Percentiles rank a stretch among this genome's conserved stretches.
phyloP scores from a whole-genome alignment of 2,888 invertebrate genomes.

The Apodemia zela region DNA sequence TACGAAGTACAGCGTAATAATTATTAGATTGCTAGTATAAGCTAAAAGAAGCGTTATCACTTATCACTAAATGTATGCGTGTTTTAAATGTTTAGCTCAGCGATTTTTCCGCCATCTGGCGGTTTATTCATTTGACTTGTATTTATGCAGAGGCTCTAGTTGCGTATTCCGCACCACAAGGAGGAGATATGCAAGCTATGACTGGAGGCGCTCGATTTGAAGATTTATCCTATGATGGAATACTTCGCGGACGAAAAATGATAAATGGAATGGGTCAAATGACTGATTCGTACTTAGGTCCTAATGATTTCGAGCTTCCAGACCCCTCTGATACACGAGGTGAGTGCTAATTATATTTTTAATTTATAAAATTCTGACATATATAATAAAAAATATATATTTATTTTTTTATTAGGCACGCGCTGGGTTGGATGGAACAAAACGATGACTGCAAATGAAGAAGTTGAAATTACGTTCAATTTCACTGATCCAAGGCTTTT shows the following conservation, averaged over 20 bases:
- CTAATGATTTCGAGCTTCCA: conserved; percentile 83
- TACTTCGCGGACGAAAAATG: conserved; percentile 74
- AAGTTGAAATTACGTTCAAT: conserved; percentile 89
- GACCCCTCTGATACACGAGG: conserved; percentile 81
- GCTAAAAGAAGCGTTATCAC: too few species aligned
- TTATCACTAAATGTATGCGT: too few species aligned
- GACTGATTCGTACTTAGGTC: conserved; percentile 86
- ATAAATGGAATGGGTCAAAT: conserved; percentile 90
- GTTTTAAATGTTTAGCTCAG: conserved; percentile 14
- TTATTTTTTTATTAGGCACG: conserved; percentile 60
- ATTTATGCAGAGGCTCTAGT: conserved; percentile 82
- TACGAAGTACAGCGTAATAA: too few species aligned
- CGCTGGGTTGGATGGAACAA: conserved; percentile 95
- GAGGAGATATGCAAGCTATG: conserved; percentile 82
- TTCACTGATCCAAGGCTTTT: conserved; percentile 89
- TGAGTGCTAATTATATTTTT: conserved; percentile 39
- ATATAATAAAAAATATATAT: conserved; percentile 1
- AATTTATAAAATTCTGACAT: conserved; percentile 23
- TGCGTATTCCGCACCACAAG: conserved; percentile 84
- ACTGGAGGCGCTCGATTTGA: conserved; percentile 85
- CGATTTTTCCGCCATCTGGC: conserved; percentile 37
- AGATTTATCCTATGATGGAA: conserved; percentile 91
- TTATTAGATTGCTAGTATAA: too few species aligned
- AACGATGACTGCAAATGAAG: conserved; percentile 78
- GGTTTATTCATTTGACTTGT: conserved; percentile 45